These are phyloP conservation scores for Periphyllus acericola DNA, from an alignment of 2,888 invertebrate species.

Conservation along the genomic window DNA sequence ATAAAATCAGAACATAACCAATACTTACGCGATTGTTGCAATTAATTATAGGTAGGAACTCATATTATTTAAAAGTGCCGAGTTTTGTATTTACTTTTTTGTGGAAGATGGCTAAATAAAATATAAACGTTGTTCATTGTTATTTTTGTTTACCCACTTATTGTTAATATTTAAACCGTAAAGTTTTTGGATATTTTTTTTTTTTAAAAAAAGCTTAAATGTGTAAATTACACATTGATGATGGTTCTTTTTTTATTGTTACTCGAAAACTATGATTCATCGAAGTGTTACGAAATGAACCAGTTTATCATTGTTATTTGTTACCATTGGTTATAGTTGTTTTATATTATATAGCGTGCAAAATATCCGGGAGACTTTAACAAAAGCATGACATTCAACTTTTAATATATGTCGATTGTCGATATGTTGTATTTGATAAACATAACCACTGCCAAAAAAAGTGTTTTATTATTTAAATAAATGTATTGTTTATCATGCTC, in stretches of 20 bases:
- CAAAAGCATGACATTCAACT: not conserved
- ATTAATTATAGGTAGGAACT: too few species aligned
- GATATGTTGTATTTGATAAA: not conserved
- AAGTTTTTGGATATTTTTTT: not conserved
- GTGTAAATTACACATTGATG: not conserved
- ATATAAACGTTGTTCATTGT: too few species aligned
- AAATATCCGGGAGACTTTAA: not conserved
- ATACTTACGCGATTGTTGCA: too few species aligned
- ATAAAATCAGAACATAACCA: not conserved
- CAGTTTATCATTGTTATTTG: conserved; percentile 1
- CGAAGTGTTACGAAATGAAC: conserved; percentile 6
- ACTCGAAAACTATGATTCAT: not conserved
- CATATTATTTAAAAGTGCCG: too few species aligned
- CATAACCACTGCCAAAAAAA: not conserved
- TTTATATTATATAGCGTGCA: not conserved
- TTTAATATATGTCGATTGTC: not conserved
- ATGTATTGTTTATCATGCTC: not conserved
- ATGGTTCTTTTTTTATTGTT: not conserved
- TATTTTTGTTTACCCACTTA: too few species aligned
- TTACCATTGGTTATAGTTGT: not conserved
- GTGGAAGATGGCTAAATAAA: too few species aligned
- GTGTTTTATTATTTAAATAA: not conserved
- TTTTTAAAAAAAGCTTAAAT: not conserved
- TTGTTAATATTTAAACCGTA: too few species aligned
- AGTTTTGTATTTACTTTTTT: too few species aligned